Evolutionary conservation across 2,888 invertebrate species (phyloP), one percentile per base, ranked within the genome.

Genomic region (Disparrhopalites patrizii): DNA sequence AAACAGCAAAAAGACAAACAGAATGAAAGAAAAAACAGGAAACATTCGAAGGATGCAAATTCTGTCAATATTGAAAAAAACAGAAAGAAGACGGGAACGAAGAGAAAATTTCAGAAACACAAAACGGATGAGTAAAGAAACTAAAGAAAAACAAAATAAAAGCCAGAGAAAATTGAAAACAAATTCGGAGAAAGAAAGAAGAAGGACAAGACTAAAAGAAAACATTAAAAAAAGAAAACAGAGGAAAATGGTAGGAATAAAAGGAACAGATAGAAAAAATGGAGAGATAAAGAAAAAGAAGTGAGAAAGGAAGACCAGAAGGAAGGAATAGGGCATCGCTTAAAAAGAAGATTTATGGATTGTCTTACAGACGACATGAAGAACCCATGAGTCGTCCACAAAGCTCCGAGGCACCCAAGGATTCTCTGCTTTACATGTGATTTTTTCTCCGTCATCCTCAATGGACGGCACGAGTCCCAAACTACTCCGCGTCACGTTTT

Each of bases 361-460:
- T 60, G 60, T 62, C 93, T 91, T 81, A 93, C 93, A 93, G 75
- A 92, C 91, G 77, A 93, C 91, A 81, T 88, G 87, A 79, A 93
- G 87, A 78, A 87, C 88, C 91, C 91, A 92, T 62, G 89, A 86
- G 75, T 90, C 88, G 81, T 93, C 93, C 76, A 91, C 82, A 79
- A 84, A 87, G 75, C 91, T 86, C 61, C 90, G 87, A 70, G 89
- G 90, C 76, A 91, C 90, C 83, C 90, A 90, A 70, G 92, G 91
- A 84, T 93, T 93, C 83, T 93, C 92, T 10, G 92, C 90, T 77
- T 91, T 85, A 81, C 93, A 93, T 68, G 88, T 89, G 82, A 93
- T 87, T 76, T 87, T 85, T 82, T 91, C 91, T 76, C 90, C 91
- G 82, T 93, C 90, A 81, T 93, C 93, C 78, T 91, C 91, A 75